Evolutionary conservation across 2,797 vertebrate species (phyloP).

Genomic region (Ceyx erithaca): DNA sequence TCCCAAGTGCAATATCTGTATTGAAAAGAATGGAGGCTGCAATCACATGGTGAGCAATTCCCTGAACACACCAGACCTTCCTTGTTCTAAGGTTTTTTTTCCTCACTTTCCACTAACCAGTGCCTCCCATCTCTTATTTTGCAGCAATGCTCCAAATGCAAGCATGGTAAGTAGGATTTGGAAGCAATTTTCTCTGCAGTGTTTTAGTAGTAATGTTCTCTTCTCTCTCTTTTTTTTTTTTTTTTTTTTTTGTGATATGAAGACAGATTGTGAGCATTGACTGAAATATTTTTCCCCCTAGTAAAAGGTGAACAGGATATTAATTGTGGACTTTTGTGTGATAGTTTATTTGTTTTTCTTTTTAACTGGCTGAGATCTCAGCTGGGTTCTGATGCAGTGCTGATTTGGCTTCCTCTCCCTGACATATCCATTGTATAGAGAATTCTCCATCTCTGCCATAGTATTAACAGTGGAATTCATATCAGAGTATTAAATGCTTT

Average conservation of each 20-base stretch:
- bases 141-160: slow-evolving; percentile 99
- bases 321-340: background rate
- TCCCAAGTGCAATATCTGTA: slow-evolving; percentile 99
- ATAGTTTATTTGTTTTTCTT: background rate
- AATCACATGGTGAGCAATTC: slow-evolving; percentile 97
- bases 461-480: background rate
- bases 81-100: slow-evolving; percentile 17
- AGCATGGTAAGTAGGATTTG: slow-evolving; percentile 89
- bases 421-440: background rate
- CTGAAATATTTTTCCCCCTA: background rate
- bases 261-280: background rate
- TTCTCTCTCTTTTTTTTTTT: background rate
- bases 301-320: background rate
- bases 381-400: background rate
- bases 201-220: background rate
- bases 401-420: background rate
- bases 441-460: background rate
- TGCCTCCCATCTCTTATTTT: slow-evolving; percentile 74
- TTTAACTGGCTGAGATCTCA: background rate
- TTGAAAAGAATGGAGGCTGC: slow-evolving; percentile 99
- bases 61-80: background rate
- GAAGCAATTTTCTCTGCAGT: background rate
- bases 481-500: background rate
- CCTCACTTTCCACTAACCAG: slow-evolving; percentile 19
- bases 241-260: background rate